These are phyloP conservation scores for Oscheius myriophilus DNA, from an alignment of 2,888 invertebrate species.

Conservation along the genomic window DNA sequence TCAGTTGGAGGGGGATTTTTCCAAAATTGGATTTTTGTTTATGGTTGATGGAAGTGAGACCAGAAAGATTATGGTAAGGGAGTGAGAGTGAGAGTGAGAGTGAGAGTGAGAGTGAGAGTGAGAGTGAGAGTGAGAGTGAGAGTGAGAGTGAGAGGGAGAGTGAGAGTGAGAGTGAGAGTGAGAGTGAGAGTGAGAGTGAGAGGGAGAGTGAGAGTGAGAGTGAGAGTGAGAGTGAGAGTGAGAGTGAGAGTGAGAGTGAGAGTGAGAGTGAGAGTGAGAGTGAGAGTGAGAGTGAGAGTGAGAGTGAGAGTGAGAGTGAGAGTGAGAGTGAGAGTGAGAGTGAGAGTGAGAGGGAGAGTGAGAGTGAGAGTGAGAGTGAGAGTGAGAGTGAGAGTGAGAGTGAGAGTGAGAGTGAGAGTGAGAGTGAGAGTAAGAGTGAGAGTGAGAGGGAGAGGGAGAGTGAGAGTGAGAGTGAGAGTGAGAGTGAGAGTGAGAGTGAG, in stretches of 20 bases:
- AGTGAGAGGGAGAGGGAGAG: too few relatives aligned
- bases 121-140: too few relatives aligned
- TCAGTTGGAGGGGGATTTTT: neutral
- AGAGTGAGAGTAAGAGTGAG: neutral
- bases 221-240: neutral
- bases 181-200: too few relatives aligned
- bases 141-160: neutral
- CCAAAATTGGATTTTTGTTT: neutral
- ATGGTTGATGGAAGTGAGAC: neutral
- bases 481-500: neutral
- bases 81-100: too few relatives aligned
- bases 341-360: neutral
- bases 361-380: too few relatives aligned
- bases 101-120: neutral
- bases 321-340: neutral
- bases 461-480: too few relatives aligned
- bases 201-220: neutral
- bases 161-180: neutral
- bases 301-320: neutral
- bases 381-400: neutral
- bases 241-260: neutral
- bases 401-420: too few relatives aligned
- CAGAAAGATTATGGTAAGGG: neutral
- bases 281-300: neutral
- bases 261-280: neutral